Evolutionary conservation across 2,797 vertebrate species (phyloP).

Genomic region (Chaenodraco wilsoni): DNA sequence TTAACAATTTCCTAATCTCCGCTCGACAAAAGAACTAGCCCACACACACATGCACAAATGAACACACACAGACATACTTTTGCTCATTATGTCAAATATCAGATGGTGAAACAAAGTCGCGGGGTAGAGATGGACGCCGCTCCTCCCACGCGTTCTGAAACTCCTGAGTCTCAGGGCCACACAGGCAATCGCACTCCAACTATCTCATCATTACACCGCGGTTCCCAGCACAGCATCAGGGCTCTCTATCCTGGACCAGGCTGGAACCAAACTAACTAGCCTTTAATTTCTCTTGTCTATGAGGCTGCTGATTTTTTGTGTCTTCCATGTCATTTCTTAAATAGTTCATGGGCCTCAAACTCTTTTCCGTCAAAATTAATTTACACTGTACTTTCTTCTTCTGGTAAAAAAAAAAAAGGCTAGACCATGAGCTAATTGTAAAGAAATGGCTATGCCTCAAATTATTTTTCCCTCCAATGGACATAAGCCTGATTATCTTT

Average conservation of each 20-base stretch:
- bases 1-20: constrained; percentile 55
- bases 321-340: constrained; percentile 70
- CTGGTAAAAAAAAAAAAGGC: constrained; percentile 23
- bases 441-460: constrained; percentile 46
- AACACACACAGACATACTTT: constrained; percentile 31
- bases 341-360: constrained; percentile 66
- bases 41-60: constrained; percentile 20
- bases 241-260: constrained; percentile 63
- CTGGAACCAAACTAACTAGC: constrained; percentile 76
- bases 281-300: constrained; percentile 75
- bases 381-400: constrained; percentile 58
- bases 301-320: constrained; percentile 64
- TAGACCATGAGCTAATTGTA: constrained; percentile 68
- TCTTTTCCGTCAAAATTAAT: constrained; percentile 72
- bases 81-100: constrained; percentile 77
- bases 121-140: constrained; percentile 48
- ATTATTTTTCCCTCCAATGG: constrained; percentile 23
- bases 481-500: constrained; percentile 38
- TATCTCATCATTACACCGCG: constrained; percentile 68
- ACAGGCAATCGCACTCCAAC: constrained; percentile 58
- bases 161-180: constrained; percentile 68
- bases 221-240: constrained; percentile 62
- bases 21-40: constrained; percentile 29
- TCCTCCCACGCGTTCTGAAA: constrained; percentile 61
- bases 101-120: constrained; percentile 67